Conservation (phyloP, 2,888 invertebrate species). For the Cosmopolites sordidus region DNA sequence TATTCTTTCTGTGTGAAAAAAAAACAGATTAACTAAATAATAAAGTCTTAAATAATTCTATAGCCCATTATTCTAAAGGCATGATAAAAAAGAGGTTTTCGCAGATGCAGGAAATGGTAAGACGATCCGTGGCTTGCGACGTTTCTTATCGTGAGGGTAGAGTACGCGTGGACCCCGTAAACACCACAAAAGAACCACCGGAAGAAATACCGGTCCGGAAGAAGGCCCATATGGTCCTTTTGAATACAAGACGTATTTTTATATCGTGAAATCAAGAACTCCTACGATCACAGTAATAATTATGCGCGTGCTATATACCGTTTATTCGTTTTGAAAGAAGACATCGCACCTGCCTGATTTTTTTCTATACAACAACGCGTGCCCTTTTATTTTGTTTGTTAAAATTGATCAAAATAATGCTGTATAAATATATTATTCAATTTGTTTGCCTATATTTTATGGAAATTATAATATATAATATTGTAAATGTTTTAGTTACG, state of each 20-base stretch:
- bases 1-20: too few species aligned
- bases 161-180: slow-evolving; percentile 31
- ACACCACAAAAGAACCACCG: slow-evolving; percentile 32
- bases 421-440: too few species aligned
- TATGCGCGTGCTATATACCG: slow-evolving; percentile 6
- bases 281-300: slow-evolving; percentile 19
- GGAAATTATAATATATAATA: too few species aligned
- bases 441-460: too few species aligned
- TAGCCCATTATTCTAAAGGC: too few species aligned
- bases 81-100: slow-evolving; percentile 6
- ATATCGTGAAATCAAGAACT: slow-evolving; percentile 30
- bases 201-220: slow-evolving; percentile 37
- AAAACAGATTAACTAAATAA: too few species aligned
- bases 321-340: not conserved
- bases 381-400: too few species aligned
- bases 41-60: too few species aligned
- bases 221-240: slow-evolving; percentile 34
- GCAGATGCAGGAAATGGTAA: slow-evolving; percentile 28
- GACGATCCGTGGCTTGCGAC: slow-evolving; percentile 19
- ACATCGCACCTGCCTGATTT: slow-evolving; percentile 2
- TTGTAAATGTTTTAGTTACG: too few species aligned
- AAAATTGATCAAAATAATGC: too few species aligned
- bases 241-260: slow-evolving; percentile 28
- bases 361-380: not conserved
- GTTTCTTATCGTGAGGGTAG: too few species aligned